Base-by-base conservation (phyloP, 1,140 invertebrate species). In the Bombus pyrosoma region DNA sequence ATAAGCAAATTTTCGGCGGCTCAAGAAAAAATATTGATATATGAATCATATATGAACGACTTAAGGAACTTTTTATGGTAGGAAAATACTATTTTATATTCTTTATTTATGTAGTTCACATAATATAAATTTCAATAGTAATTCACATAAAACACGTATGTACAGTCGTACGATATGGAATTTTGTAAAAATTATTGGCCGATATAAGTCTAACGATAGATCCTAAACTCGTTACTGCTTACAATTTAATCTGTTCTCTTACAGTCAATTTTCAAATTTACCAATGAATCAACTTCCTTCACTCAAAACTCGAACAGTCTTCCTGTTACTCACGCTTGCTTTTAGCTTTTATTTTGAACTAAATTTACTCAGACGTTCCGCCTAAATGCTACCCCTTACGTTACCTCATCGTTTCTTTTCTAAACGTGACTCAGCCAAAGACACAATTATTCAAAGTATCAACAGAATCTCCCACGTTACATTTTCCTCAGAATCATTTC, bases 381-480 rank as follows among this genome's bases (percentile, higher is more conserved):
- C 25, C 68, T 25, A 41, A 72, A n/a, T 72, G n/a, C 28, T n/a
- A 41, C 28, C 69, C 39, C 6, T 41, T 41, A n/a, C 37, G 13
- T 72, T 72, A 41, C 69, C 69, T 72, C 69, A 41, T 72, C 69
- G 28, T n/a, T 41, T 41, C 37, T 41, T 41, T 72, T 41, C 39
- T 39, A 25, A 72, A 72, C 69, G 39, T 72, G 69, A 72, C 69
- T 72, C 39, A 72, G 13, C 25, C 9, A n/a, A 69, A 69, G 25
- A 39, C 68, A 28, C 4, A 39, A 39, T 71, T n/a, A 13, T 25
- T 39, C 39, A 2, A 72, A 8, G 28, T 39, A 41, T n/a, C 12
- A 28, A 39, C 25, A 13, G 18, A 71, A 39, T 39, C 34, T 39
- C 28, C 8, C 9, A 39, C 34, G 6, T 13, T 25, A 3, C 10